phyloP scores from a whole-genome alignment of 2,113 vertebrate species.

The Gracilinanus agilis region DNA sequence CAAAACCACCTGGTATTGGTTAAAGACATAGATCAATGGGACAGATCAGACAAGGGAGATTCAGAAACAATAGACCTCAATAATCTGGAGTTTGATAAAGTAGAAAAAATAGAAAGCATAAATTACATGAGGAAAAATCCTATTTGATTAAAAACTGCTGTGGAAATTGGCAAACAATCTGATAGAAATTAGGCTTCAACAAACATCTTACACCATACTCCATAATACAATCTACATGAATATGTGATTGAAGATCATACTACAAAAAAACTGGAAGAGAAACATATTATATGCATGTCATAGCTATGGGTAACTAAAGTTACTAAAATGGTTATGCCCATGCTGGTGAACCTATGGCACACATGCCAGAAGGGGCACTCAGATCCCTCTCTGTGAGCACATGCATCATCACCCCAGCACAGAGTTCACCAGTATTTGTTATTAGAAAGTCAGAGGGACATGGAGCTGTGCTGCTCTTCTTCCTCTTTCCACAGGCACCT shows the following conservation, averaged over 20 bases:
- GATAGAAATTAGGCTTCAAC: neutral
- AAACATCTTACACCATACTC: neutral
- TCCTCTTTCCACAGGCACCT: no score
- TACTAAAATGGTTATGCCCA: neutral
- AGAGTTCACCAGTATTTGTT: no score
- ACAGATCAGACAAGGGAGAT: neutral
- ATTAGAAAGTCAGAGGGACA: no score
- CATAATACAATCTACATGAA: neutral
- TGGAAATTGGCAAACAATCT: neutral
- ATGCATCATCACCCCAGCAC: no score
- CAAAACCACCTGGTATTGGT: neutral
- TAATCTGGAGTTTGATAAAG: neutral
- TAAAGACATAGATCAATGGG: neutral
- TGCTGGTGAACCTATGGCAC: no score
- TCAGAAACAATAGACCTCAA: neutral
- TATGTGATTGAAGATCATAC: neutral
- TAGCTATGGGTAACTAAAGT: neutral
- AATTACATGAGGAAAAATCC: neutral
- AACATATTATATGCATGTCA: neutral
- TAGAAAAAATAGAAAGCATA: neutral
- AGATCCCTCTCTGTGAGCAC: no score
- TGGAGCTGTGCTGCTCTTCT: no score
- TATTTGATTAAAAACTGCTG: neutral
- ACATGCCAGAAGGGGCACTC: no score
- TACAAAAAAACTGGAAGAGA: neutral